Percentiles rank a stretch among this genome's conserved stretches.
These are phyloP conservation scores for Lepilemur septentrionalis DNA, from an alignment of 2,797 vertebrate species.

Conservation along the genomic window DNA sequence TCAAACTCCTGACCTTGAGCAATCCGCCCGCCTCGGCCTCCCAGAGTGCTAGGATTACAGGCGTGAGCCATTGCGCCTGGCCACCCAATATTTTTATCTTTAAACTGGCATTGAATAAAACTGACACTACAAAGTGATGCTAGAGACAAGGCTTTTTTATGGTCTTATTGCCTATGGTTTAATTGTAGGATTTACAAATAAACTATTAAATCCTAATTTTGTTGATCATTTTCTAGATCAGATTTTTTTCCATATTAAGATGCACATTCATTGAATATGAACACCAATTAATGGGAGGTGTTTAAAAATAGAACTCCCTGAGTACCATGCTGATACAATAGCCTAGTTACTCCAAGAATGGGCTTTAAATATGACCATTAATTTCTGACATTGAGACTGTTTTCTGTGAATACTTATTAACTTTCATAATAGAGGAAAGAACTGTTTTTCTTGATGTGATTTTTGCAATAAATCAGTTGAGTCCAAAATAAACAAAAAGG, in stretches of 20 bases:
- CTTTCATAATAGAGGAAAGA: slow-evolving; percentile 79
- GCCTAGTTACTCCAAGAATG: slow-evolving; percentile 65
- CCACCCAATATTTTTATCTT: background rate
- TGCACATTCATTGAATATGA: slow-evolving; percentile 19
- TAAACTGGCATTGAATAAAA: background rate
- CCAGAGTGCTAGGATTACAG: too few relatives aligned
- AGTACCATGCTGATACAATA: slow-evolving; percentile 65
- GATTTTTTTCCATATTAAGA: slow-evolving; percentile 8
- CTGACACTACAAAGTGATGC: background rate
- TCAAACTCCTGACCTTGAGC: too few relatives aligned
- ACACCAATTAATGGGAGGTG: slow-evolving; percentile 58
- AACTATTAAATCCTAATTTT: background rate
- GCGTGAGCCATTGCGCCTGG: too few relatives aligned
- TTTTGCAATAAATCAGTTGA: slow-evolving; percentile 80
- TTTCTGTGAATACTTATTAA: slow-evolving; percentile 80
- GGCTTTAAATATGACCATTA: slow-evolving; percentile 73
- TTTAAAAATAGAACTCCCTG: slow-evolving; percentile 72
- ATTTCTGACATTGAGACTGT: slow-evolving; percentile 78
- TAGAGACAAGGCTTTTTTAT: background rate
- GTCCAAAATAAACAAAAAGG: slow-evolving; percentile 82
- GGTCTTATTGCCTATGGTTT: background rate
- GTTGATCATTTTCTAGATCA: background rate
- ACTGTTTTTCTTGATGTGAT: slow-evolving; percentile 77
- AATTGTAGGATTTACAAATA: slow-evolving; percentile 10
- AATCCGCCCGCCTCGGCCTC: too few relatives aligned